Evolutionary conservation across 2,113 vertebrate species (phyloP), one percentile per base, ranked within the genome.

Genomic region (Loxodonta africana): DNA sequence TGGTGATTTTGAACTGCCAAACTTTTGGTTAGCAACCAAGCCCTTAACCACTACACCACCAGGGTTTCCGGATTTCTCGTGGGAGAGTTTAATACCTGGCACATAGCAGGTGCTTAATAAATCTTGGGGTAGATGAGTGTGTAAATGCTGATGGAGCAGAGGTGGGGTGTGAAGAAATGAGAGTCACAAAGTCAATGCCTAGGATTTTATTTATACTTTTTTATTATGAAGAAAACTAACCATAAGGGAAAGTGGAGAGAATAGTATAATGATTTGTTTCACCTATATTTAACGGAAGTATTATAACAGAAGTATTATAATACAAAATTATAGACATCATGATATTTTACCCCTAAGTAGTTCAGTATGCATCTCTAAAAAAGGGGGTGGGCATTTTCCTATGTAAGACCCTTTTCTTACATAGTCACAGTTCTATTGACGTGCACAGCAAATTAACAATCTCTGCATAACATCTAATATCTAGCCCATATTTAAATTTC

Each of bases 211-310:
- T 73, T 69, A 6, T 26, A 71, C 30, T 53, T 60, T n/a, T 82
- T 77, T 88, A 48, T 84, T 74, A 48, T 69, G 33, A 62, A 94
- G 57, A 48, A 57, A 94, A 85, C 11, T 37, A 93, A 71, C 65
- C 46, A 10, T 25, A 33, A 15, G 67, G 60, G 84, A 85, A 69
- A 71, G n/a, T 69, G 26, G 18, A 71, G 25, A 84, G 20, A 78
- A 46, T 26, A 65, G 18, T 63, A 30, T 74, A 69, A 33, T 41
- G 60, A 85, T 28, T 28, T 48, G 62, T 63, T 33, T 71, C 87
- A 57, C 7, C 2, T 28, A 80, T 87, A 76, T 86, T 77, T 84
- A 83, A 83, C 69, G 62, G 46, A 74, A 90, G 48, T 48, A 4
- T 77, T 81, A 9, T 37, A 37, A 37, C 37, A 37, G 37, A 37